Evolutionary conservation across 2,113 vertebrate genomes (phyloP), one percentile per base, ranked within the genome.

Genomic region (Silurus asotus): DNA sequence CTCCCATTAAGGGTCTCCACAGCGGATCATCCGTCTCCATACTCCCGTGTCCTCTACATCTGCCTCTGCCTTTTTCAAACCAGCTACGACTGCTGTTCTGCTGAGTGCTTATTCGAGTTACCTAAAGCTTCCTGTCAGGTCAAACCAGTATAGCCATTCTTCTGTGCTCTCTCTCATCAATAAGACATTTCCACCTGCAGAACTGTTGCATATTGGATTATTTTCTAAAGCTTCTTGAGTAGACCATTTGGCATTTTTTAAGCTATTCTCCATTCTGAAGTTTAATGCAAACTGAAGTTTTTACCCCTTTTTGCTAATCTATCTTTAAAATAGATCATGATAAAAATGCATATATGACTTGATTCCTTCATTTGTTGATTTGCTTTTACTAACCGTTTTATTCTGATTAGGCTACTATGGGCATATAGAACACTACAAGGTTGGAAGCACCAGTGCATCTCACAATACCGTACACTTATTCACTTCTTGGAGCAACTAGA

Each of bases 271-370:
- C 5, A 37, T 17, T 69, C 5, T 69, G 28, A 69, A 14, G 25
- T 69, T 69, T 69, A 14, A 37, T 15, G 65, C 37, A 69, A 69
- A 15, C n/a, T 69, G 65, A 37, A 69, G 6, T 5, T 15, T 17
- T 87, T 67, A 51, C 37, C 17, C 51, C 20, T 83, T 83, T 61
- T 19, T 83, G 49, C 37, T 87, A 37, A 62, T 64, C 78, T 56
- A 87, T 23, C 76, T 62, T 8, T 70, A 74, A 48, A 80, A 53
- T 75, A 53, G 58, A 62, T 58, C 20, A 2, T n/a, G 65, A 87
- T 82, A 61, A 85, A 85, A 84, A 88, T 51, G 74, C 53, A 85
- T 69, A 53, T 2, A 13, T 70, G 2, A 51, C 1, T 51, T 74
- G 2, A 74, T 72, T 72, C 45, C 48, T 72, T 25, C 65, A 65